A percentile compares a stretch with the other conserved stretches of the same genome.
Conservation (phyloP, 2,797 vertebrate species). For the Tapera naevia region DNA sequence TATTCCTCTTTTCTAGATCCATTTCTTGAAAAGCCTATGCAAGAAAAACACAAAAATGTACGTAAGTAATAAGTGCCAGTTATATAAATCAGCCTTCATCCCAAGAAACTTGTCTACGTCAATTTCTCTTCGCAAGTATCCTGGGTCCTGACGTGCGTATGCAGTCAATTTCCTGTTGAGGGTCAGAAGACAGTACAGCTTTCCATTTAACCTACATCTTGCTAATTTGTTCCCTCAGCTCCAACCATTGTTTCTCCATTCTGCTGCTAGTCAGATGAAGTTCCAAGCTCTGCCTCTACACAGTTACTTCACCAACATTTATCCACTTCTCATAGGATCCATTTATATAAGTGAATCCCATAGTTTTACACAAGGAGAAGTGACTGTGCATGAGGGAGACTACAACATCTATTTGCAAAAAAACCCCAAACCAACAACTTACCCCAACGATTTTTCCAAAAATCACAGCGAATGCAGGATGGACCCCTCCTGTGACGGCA, state of each 20-base stretch:
- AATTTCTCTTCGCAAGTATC: not conserved
- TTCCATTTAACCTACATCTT: not conserved
- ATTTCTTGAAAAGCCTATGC: constrained; percentile 65
- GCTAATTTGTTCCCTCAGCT: not conserved
- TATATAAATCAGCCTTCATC: not conserved
- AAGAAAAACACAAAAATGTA: not conserved
- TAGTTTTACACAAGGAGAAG: not conserved
- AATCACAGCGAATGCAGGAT: constrained; percentile 71
- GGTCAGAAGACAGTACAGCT: not conserved
- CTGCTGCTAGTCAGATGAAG: not conserved
- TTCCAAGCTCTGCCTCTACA: not conserved
- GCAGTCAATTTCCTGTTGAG: not conserved
- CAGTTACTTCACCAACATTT: not conserved
- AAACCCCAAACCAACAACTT: not conserved
- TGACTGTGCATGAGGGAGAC: not conserved
- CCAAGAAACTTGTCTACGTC: not conserved
- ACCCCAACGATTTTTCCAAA: constrained; percentile 74
- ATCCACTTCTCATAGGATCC: not conserved
- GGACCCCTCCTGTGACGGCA: constrained; percentile 69
- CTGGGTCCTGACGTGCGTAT: not conserved
- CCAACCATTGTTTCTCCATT: not conserved
- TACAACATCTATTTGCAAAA: not conserved
- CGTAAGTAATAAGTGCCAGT: not conserved
- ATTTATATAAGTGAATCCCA: not conserved
- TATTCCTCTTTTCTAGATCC: constrained; percentile 42